Percentiles rank a stretch among this genome's conserved stretches.
phyloP scores from a whole-genome alignment of 2,113 vertebrate species.

The Scalopus aquaticus region DNA sequence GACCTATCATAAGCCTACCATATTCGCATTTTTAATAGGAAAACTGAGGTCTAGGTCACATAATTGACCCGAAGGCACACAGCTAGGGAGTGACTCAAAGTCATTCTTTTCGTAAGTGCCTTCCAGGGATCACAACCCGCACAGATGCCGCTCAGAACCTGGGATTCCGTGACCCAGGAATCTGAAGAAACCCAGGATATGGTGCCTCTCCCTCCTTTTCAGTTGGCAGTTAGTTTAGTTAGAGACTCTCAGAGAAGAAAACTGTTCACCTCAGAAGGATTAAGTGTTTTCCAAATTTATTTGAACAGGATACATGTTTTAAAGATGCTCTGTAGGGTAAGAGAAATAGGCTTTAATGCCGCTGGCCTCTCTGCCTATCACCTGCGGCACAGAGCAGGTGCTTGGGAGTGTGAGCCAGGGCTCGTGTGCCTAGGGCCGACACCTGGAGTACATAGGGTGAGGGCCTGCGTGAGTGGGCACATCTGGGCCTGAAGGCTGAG shows the following conservation, averaged over 20 bases:
- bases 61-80: neutral
- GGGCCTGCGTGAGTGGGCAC: neutral
- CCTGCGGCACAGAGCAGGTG: too few relatives aligned
- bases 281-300: neutral
- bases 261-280: neutral
- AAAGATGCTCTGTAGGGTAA: neutral
- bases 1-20: rapidly evolving
- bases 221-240: neutral
- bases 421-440: too few relatives aligned
- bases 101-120: neutral
- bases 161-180: neutral
- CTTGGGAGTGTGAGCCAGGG: too few relatives aligned
- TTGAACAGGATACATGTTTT: neutral
- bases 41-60: neutral
- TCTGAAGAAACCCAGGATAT: too few relatives aligned
- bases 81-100: neutral
- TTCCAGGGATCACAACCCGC: neutral
- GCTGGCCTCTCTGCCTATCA: too few relatives aligned
- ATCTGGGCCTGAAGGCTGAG: neutral
- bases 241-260: neutral
- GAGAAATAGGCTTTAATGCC: too few relatives aligned
- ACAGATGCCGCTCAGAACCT: neutral
- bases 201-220: neutral
- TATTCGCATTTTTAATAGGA: neutral
- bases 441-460: too few relatives aligned